These are phyloP conservation scores for Microdon myrmicae DNA, from an alignment of 2,888 invertebrate genomes.

Conservation along the genomic window DNA sequence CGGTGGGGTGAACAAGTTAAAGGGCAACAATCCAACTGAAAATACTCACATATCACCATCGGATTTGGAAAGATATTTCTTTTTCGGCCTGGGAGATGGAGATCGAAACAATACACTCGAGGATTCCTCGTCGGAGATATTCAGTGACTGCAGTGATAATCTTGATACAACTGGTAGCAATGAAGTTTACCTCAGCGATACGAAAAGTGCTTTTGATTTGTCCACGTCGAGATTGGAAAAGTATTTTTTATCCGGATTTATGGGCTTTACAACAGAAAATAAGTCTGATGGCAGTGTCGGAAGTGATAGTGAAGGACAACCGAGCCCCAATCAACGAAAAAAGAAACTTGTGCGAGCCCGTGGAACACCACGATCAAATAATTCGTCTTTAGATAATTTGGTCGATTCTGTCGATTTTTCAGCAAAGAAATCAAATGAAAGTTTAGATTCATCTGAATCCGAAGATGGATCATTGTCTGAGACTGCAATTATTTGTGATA, in stretches of 20 bases:
- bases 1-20: slow-evolving; percentile 50
- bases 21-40: background rate
- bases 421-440: slow-evolving; percentile 66
- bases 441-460: slow-evolving; percentile 75
- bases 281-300: slow-evolving; percentile 84
- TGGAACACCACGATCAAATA: slow-evolving; percentile 84
- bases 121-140: slow-evolving; percentile 79
- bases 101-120: slow-evolving; percentile 68
- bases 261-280: slow-evolving; percentile 79
- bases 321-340: slow-evolving; percentile 86
- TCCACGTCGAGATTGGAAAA: slow-evolving; percentile 88
- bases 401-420: slow-evolving; percentile 60
- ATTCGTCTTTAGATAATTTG: slow-evolving; percentile 82
- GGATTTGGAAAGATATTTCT: slow-evolving; percentile 90
- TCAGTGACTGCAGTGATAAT: slow-evolving; percentile 86
- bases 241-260: slow-evolving; percentile 87
- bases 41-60: slow-evolving; percentile 78
- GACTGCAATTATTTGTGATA: slow-evolving; percentile 1
- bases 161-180: slow-evolving; percentile 73
- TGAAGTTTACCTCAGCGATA: slow-evolving; percentile 60
- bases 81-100: slow-evolving; percentile 84
- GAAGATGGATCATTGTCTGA: slow-evolving; percentile 68
- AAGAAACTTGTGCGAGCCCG: slow-evolving; percentile 84
- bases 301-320: slow-evolving; percentile 88
- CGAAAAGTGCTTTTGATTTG: slow-evolving; percentile 76